phyloP scores from a whole-genome alignment of 2,113 vertebrate species.

The Perca flavescens region DNA sequence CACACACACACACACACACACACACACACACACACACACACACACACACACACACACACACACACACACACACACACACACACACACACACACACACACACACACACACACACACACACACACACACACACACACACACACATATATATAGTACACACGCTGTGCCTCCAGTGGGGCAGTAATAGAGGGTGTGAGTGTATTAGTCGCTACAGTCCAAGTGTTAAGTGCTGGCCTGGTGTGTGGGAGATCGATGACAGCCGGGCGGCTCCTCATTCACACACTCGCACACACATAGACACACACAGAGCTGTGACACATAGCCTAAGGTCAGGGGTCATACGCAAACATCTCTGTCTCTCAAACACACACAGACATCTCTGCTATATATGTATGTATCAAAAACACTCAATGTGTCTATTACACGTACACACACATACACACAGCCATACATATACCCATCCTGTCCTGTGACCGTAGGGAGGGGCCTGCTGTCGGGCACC shows the following conservation, averaged over 20 bases:
- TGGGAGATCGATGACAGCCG: constrained; percentile 84
- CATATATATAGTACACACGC: constrained; percentile 50
- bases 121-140: constrained; percentile 53
- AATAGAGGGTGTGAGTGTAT: constrained; percentile 85
- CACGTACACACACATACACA: constrained; percentile 30
- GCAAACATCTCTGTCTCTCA: constrained; percentile 58
- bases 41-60: constrained; percentile 32
- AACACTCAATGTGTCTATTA: constrained; percentile 51
- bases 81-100: constrained; percentile 42
- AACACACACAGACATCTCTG: constrained; percentile 45
- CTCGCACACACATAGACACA: constrained; percentile 65
- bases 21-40: constrained; percentile 51
- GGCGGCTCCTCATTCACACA: constrained; percentile 59
- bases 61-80: constrained; percentile 30
- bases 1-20: constrained; percentile 48
- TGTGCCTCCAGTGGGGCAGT: constrained; percentile 80
- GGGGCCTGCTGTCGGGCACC: constrained; percentile 73
- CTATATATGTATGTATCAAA: constrained; percentile 49
- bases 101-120: constrained; percentile 52
- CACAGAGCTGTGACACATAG: constrained; percentile 85
- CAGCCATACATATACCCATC: constrained; percentile 76
- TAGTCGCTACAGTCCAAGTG: constrained; percentile 84
- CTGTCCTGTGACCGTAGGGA: constrained; percentile 63
- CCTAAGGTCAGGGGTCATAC: constrained; percentile 90
- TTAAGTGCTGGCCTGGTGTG: constrained; percentile 88